These are phyloP conservation scores for Clarias batrachus DNA, from an alignment of 2,113 vertebrate species.

Conservation along the genomic window DNA sequence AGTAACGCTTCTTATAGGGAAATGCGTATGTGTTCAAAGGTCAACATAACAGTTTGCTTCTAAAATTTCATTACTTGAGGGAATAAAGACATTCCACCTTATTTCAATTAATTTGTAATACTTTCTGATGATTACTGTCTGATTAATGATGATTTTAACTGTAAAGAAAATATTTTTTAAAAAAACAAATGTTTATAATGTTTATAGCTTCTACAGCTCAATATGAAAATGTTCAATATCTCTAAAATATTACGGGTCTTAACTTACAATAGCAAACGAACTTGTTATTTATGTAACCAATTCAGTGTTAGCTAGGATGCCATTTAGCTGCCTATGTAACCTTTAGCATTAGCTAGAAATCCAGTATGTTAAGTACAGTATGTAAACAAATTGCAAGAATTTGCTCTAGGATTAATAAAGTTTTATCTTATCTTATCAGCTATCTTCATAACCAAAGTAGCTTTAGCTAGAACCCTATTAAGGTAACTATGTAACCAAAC, in stretches of 20 bases:
- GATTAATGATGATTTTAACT: too few species aligned
- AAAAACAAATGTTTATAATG: background rate
- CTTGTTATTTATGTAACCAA: background rate
- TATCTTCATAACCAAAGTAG: background rate
- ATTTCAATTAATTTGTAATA: too few species aligned
- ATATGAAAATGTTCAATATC: background rate
- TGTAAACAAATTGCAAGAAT: background rate
- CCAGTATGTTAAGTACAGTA: background rate
- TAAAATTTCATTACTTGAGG: background rate
- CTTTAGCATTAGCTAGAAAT: background rate
- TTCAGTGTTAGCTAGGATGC: background rate
- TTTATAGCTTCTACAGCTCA: background rate
- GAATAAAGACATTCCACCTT: background rate
- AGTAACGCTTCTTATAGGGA: background rate
- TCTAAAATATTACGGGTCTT: background rate
- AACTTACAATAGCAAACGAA: background rate
- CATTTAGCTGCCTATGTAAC: too few species aligned
- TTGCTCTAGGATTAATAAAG: too few species aligned
- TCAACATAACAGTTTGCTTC: background rate
- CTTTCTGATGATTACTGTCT: too few species aligned
- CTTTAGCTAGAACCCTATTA: background rate
- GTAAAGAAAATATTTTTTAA: background rate
- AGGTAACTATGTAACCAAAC: too few species aligned
- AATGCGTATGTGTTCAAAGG: background rate
- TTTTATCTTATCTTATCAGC: too few species aligned